Conservation (phyloP, 2,888 invertebrate genomes). For the Teinopalpus imperialis region DNA sequence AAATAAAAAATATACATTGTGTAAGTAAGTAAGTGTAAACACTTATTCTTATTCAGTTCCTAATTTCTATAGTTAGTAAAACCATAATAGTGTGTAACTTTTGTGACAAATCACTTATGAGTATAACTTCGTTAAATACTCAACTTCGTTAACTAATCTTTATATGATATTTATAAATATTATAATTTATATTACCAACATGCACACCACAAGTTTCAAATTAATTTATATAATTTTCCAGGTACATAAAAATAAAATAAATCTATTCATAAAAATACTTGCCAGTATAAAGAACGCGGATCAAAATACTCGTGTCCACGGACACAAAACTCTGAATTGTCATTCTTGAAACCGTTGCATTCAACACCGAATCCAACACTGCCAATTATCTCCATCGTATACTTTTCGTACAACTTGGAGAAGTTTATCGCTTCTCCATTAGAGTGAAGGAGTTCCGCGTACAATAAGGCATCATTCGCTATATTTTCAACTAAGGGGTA, state of each 20-base stretch:
- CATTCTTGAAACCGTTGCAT: constrained; percentile 79
- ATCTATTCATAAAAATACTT: constrained; percentile 34
- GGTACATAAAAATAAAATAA: background rate
- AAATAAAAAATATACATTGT: no score
- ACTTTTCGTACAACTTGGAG: constrained; percentile 80
- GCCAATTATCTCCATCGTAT: constrained; percentile 83
- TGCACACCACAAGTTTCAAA: no score
- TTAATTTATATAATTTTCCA: no score
- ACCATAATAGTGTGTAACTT: no score
- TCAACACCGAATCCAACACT: constrained; percentile 84
- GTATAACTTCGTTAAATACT: no score
- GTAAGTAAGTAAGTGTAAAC: no score
- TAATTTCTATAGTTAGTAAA: no score
- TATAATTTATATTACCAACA: no score
- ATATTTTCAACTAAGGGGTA: constrained; percentile 82
- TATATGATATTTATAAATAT: no score
- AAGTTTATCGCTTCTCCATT: constrained; percentile 69
- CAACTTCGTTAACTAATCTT: no score
- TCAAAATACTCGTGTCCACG: constrained; percentile 71
- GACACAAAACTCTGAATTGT: constrained; percentile 76
- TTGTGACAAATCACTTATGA: no score
- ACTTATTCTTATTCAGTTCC: no score
- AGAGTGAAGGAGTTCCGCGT: constrained; percentile 51
- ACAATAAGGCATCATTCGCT: constrained; percentile 72
- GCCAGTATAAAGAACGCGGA: constrained; percentile 63